Conservation (phyloP, 1,140 invertebrate genomes). For the Macrotrachela quadricornifera region DNA sequence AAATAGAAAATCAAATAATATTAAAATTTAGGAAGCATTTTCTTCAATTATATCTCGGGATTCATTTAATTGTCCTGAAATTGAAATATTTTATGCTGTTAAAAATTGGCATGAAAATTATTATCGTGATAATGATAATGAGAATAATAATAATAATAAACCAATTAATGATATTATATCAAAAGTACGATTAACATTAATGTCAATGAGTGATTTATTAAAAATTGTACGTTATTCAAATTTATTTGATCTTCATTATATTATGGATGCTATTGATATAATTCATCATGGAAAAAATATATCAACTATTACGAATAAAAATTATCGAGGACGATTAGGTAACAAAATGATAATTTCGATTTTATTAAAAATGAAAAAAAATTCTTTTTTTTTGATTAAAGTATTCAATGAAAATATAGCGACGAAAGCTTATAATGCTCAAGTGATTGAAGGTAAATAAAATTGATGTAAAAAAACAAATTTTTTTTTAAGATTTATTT, state of each 20-base stretch:
- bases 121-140: conserved; percentile 43
- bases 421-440: conserved; percentile 46
- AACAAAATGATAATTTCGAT: not conserved
- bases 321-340: not conserved
- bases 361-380: not conserved
- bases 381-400: too few relatives aligned
- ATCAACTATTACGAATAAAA: not conserved
- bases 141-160: not conserved
- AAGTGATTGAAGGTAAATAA: conserved; percentile 23
- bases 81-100: conserved; percentile 75
- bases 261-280: conserved; percentile 76
- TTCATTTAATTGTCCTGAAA: conserved; percentile 83
- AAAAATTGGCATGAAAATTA: conserved; percentile 52
- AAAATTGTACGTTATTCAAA: conserved; percentile 60
- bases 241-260: conserved; percentile 60
- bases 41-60: conserved; percentile 60
- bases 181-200: conserved; percentile 57
- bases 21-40: conserved; percentile 26
- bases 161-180: conserved; percentile 18
- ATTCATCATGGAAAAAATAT: conserved; percentile 3
- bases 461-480: not conserved
- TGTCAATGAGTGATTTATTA: conserved; percentile 62
- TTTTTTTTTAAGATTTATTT: conserved; percentile 16
- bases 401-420: conserved; percentile 83
- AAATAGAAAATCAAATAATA: too few relatives aligned